phyloP scores from a whole-genome alignment of 2,797 vertebrate genomes.

The Picus viridis region DNA sequence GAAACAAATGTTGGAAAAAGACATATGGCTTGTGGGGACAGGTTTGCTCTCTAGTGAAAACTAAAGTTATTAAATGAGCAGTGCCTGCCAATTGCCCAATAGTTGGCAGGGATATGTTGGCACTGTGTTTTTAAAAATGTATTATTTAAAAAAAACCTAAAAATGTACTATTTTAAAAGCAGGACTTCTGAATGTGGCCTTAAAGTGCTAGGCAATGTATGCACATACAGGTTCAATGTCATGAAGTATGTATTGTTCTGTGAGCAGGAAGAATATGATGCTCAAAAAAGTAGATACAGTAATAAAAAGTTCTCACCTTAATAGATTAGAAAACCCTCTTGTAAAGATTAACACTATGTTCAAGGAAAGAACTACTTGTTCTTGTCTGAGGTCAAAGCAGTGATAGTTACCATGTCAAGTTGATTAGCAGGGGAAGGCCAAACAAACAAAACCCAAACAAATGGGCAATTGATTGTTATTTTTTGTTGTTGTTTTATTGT shows the following conservation, averaged over 20 bases:
- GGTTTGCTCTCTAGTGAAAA: conserved; percentile 52
- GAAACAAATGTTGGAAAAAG: conserved; percentile 51
- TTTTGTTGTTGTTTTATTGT: background rate
- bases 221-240: background rate
- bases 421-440: background rate
- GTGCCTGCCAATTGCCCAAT: conserved; percentile 29
- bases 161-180: conserved; percentile 36
- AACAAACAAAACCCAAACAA: background rate
- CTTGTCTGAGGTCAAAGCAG: background rate
- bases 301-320: background rate
- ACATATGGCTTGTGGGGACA: conserved; percentile 59
- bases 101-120: conserved; percentile 34
- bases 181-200: background rate
- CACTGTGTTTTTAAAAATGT: conserved; percentile 9
- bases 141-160: conserved; percentile 36
- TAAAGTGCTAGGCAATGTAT: background rate
- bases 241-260: background rate
- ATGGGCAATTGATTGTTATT: background rate
- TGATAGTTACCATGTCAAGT: background rate
- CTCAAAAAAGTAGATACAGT: background rate
- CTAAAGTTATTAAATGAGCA: conserved; percentile 55
- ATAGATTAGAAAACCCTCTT: background rate
- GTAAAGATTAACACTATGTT: background rate
- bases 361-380: background rate
- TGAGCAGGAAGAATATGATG: background rate